Evolutionary conservation across 2,113 vertebrate genomes (phyloP).

Genomic region (Amphiprion ocellaris): DNA sequence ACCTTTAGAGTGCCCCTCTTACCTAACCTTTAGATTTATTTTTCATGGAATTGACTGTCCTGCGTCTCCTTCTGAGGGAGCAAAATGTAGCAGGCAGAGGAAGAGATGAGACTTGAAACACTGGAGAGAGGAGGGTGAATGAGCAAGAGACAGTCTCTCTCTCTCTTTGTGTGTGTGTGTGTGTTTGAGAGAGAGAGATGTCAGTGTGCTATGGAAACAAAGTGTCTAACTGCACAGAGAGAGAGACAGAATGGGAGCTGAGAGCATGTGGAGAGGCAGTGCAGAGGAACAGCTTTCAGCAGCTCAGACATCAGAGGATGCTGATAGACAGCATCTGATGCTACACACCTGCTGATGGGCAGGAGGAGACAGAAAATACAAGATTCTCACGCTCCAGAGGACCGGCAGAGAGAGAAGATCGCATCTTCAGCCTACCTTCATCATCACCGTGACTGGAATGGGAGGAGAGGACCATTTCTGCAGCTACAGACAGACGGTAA

Average conservation of each 20-base stretch:
- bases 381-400: not conserved
- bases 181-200: not conserved
- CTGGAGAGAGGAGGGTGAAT: not conserved
- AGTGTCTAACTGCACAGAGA: conserved; percentile 13
- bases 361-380: not conserved
- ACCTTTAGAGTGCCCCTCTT: too few species aligned
- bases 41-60: too few species aligned
- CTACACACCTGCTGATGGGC: not conserved
- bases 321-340: not conserved
- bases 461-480: not conserved
- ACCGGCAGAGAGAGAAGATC: too few species aligned
- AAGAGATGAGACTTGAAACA: too few species aligned
- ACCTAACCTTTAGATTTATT: too few species aligned
- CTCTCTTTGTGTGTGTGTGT: not conserved
- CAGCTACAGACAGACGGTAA: conserved; percentile 1
- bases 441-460: not conserved
- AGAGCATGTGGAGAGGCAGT: too few species aligned
- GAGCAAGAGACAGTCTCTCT: not conserved
- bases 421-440: too few species aligned
- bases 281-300: too few species aligned
- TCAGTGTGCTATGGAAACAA: conserved; percentile 10
- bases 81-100: too few species aligned
- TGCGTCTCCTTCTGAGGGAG: too few species aligned
- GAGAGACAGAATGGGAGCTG: not conserved
- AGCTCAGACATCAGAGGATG: not conserved